These are phyloP conservation scores for Zeugodacus cucurbitae DNA, from an alignment of 1,140 invertebrate genomes.

Conservation along the genomic window DNA sequence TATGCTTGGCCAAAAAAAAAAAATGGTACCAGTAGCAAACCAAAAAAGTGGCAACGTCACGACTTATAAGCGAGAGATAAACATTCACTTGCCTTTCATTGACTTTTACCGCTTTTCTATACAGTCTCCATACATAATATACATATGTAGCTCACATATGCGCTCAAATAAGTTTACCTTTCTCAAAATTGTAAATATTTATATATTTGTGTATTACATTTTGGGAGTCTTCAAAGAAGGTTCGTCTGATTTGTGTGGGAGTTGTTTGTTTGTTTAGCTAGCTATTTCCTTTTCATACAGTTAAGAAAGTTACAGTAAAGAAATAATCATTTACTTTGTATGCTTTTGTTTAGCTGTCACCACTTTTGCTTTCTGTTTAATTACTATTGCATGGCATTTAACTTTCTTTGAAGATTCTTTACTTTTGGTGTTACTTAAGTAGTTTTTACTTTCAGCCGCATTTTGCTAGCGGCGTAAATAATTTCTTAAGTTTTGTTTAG, in stretches of 20 bases:
- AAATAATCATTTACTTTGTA: too few species aligned
- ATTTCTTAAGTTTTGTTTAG: too few species aligned
- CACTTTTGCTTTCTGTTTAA: too few species aligned
- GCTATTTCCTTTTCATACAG: too few species aligned
- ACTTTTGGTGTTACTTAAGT: too few species aligned
- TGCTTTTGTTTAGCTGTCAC: too few species aligned
- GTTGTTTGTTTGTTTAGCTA: neutral
- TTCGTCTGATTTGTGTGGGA: neutral
- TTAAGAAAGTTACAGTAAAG: too few species aligned
- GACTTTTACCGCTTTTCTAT: neutral
- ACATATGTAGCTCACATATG: neutral
- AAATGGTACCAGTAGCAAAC: neutral
- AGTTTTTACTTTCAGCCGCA: too few species aligned
- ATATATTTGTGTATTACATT: neutral
- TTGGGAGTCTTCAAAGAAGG: neutral
- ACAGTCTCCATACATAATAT: neutral
- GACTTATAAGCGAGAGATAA: neutral
- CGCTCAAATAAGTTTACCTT: neutral
- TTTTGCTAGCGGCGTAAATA: too few species aligned
- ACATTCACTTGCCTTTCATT: conserved; percentile 17
- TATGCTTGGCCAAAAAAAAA: neutral
- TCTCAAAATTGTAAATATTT: neutral
- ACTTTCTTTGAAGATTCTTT: too few species aligned
- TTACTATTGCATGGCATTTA: too few species aligned
- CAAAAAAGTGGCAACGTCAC: neutral